Evolutionary conservation across 2,113 vertebrate species (phyloP).

Genomic region (Blennius ocellaris): DNA sequence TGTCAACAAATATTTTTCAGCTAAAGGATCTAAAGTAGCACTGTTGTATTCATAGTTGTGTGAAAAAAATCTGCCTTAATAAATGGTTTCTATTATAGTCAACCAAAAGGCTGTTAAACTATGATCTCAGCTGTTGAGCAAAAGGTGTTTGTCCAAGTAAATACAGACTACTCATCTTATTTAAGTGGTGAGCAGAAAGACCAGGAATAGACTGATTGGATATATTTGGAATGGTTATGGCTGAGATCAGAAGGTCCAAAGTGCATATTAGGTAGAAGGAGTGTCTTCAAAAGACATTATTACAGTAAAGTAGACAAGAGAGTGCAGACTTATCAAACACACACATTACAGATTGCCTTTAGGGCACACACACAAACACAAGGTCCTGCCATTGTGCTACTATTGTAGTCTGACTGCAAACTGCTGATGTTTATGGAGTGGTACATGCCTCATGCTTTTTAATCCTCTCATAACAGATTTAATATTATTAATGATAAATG

Average conservation of each 20-base stretch:
- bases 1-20: neutral
- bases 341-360: neutral
- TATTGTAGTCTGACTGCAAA: neutral
- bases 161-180: neutral
- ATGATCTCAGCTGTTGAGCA: slow-evolving; percentile 8
- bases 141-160: slow-evolving; percentile 1
- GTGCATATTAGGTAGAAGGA: neutral
- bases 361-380: neutral
- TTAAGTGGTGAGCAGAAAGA: neutral
- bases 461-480: neutral
- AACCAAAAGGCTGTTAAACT: neutral
- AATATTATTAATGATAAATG: too few species aligned
- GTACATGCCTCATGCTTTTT: neutral
- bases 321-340: neutral
- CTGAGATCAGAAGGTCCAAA: neutral
- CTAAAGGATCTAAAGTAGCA: neutral
- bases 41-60: neutral
- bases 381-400: neutral
- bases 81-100: neutral
- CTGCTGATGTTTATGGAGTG: neutral
- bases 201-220: neutral
- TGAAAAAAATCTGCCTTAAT: neutral
- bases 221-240: neutral
- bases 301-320: neutral
- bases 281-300: neutral